These are phyloP conservation scores for Nudaria mundana DNA, from an alignment of 2,888 invertebrate species.

Conservation along the genomic window DNA sequence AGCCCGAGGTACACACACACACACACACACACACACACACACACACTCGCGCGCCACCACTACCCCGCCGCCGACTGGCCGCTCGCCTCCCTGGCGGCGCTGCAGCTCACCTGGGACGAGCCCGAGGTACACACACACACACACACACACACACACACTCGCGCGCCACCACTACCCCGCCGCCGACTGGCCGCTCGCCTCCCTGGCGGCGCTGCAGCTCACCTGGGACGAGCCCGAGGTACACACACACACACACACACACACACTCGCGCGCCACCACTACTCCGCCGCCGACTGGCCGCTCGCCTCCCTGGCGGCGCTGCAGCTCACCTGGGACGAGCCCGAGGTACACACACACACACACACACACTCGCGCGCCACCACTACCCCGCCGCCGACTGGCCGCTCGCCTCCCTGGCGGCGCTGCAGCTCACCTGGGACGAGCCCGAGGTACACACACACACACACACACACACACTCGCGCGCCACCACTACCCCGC, in stretches of 20 bases:
- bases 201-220: conserved; percentile 89
- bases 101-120: background rate
- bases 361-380: background rate
- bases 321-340: conserved; percentile 76
- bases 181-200: conserved; percentile 90
- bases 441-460: background rate
- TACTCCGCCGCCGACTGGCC: conserved; percentile 94
- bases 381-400: background rate
- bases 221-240: background rate
- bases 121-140: background rate
- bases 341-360: background rate
- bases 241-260: background rate
- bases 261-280: conserved; percentile 89
- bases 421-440: background rate
- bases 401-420: background rate
- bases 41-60: conserved; percentile 55
- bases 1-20: background rate
- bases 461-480: conserved; percentile 56
- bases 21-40: background rate
- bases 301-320: conserved; percentile 88
- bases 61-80: conserved; percentile 62
- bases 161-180: conserved; percentile 95
- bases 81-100: conserved; percentile 44
- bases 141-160: conserved; percentile 69
- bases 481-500: conserved; percentile 95